Conservation (phyloP, 1,140 invertebrate species). For the Latrodectus geometricus region DNA sequence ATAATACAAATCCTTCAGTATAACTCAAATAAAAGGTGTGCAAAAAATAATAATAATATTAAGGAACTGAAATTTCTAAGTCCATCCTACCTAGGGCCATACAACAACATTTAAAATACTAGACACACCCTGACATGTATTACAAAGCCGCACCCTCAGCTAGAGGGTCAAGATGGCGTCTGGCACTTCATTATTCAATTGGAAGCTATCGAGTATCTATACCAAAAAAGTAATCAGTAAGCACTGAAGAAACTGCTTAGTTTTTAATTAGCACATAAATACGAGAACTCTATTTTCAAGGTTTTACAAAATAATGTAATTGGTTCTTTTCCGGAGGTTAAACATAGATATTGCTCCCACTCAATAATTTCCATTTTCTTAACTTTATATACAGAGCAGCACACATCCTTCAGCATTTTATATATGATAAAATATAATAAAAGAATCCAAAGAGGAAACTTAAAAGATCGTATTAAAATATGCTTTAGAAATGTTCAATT, state of each 20-base stretch:
- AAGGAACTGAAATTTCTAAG: neutral
- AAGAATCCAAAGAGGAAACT: too few relatives aligned
- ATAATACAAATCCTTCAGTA: too few relatives aligned
- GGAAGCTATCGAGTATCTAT: constrained; percentile 15
- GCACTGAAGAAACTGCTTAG: neutral
- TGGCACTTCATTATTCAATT: constrained; percentile 12
- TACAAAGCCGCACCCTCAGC: constrained; percentile 18
- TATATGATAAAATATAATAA: too few relatives aligned
- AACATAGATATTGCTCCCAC: too few relatives aligned
- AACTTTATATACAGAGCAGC: too few relatives aligned
- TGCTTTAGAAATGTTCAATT: too few relatives aligned
- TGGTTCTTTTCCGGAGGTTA: too few relatives aligned
- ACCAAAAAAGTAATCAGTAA: neutral
- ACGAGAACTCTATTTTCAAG: constrained; percentile 16
- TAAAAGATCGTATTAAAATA: too few relatives aligned
- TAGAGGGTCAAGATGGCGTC: constrained; percentile 23
- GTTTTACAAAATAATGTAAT: neutral
- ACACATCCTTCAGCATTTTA: too few relatives aligned
- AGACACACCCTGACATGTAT: constrained; percentile 20
- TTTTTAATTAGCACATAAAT: neutral
- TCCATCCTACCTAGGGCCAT: constrained; percentile 16
- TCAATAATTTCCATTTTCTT: too few relatives aligned
- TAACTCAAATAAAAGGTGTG: constrained; percentile 23
- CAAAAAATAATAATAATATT: neutral
- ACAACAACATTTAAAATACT: constrained; percentile 26